Conservation (phyloP, 2,888 invertebrate genomes). For the Balanococcus diminutus region DNA sequence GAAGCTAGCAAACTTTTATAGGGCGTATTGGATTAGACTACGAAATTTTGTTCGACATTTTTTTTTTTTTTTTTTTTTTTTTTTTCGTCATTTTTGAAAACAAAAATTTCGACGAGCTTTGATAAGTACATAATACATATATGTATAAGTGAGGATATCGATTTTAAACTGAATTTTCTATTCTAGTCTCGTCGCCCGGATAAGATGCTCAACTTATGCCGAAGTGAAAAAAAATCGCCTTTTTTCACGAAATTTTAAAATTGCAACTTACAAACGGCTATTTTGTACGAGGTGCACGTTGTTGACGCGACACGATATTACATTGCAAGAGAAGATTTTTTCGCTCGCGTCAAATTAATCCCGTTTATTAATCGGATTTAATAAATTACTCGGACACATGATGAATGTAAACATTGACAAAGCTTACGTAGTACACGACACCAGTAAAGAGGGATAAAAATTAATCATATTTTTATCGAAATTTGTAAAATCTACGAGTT, state of each 20-base stretch:
- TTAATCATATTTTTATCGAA: slow-evolving; percentile 19
- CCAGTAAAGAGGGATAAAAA: neutral
- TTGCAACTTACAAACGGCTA: no score
- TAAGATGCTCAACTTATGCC: no score
- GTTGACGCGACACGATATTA: neutral
- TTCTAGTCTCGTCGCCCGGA: neutral
- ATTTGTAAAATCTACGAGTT: neutral
- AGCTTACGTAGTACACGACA: neutral
- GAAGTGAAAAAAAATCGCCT: no score
- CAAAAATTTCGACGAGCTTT: neutral
- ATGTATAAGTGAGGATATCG: neutral
- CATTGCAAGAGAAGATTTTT: neutral
- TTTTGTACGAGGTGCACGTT: no score
- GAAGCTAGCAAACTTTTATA: neutral
- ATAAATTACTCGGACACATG: neutral
- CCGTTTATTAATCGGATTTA: slow-evolving; percentile 6
- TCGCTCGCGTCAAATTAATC: neutral
- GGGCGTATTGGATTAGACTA: neutral
- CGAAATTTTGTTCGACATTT: neutral
- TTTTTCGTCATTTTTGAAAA: neutral
- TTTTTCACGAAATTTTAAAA: no score
- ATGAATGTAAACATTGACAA: slow-evolving; percentile 11
- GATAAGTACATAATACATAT: neutral
- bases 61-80: neutral
- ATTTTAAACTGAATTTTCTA: no score